Evolutionary conservation across 1,140 invertebrate species (phyloP).

Genomic region (Solenopsis invicta): DNA sequence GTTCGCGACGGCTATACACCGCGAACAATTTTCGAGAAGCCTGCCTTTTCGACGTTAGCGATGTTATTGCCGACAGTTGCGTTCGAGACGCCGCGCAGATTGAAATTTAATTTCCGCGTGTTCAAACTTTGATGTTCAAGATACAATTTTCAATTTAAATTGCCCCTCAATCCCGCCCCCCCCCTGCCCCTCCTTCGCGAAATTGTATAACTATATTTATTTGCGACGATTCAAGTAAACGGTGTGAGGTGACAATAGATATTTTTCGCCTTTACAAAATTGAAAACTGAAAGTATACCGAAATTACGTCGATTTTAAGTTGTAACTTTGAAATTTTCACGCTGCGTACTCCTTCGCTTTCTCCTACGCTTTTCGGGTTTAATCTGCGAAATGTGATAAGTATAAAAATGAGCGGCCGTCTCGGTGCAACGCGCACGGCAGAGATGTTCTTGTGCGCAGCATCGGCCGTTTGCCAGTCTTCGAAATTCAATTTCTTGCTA

Average conservation of each 20-base stretch:
- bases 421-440: slow-evolving; percentile 1
- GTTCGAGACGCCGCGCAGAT: neutral
- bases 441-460: slow-evolving; percentile 11
- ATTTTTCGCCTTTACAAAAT: neutral
- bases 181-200: too few species aligned
- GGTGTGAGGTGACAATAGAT: neutral
- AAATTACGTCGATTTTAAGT: neutral
- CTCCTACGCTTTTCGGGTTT: slow-evolving; percentile 10
- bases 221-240: neutral
- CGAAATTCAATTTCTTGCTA: slow-evolving; percentile 56
- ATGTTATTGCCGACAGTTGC: slow-evolving; percentile 1
- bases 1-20: slow-evolving; percentile 35
- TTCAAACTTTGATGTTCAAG: neutral
- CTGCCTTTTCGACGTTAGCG: slow-evolving; percentile 26
- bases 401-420: slow-evolving; percentile 40
- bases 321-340: neutral
- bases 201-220: slow-evolving; percentile 2
- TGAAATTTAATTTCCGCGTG: neutral
- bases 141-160: neutral
- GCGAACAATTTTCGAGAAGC: slow-evolving; percentile 27
- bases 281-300: neutral
- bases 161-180: too few species aligned
- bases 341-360: neutral
- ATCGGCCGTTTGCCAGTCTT: slow-evolving; percentile 43
- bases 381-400: slow-evolving; percentile 45